Evolutionary conservation across 2,113 vertebrate genomes (phyloP).

Genomic region (Dipodomys ordii): DNA sequence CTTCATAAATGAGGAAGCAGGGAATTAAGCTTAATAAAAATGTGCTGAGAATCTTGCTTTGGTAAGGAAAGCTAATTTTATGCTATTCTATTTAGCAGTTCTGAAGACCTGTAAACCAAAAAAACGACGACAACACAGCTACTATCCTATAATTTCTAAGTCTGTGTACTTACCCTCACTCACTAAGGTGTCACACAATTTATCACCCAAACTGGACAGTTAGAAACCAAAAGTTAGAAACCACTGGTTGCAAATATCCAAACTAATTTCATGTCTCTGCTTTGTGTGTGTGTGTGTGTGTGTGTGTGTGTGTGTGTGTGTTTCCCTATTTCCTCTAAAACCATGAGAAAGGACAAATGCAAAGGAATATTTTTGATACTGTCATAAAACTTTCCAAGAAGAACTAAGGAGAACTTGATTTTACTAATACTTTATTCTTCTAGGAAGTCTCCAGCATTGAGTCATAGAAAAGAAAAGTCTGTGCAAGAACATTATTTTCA

Average conservation of each 20-base stretch:
- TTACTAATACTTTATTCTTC: background rate
- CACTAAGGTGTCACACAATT: background rate
- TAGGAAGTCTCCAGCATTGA: background rate
- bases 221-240: background rate
- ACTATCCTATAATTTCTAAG: background rate
- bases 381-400: background rate
- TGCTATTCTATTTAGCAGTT: background rate
- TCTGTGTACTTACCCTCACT: background rate
- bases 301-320: background rate
- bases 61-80: background rate
- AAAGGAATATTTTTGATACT: background rate
- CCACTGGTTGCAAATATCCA: background rate
- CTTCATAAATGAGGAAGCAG: slow-evolving; percentile 70
- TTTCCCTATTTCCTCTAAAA: background rate
- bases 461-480: background rate
- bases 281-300: background rate
- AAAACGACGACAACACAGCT: background rate
- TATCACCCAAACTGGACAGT: background rate
- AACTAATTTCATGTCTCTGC: background rate
- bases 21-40: slow-evolving; percentile 69
- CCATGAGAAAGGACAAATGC: background rate
- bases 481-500: slow-evolving; percentile 9
- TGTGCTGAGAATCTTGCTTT: slow-evolving; percentile 63
- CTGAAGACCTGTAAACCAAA: background rate
- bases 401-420: background rate